A percentile compares a stretch with the other conserved stretches of the same genome.
phyloP scores from a whole-genome alignment of 2,888 invertebrate species.

The Netelia inedita region DNA sequence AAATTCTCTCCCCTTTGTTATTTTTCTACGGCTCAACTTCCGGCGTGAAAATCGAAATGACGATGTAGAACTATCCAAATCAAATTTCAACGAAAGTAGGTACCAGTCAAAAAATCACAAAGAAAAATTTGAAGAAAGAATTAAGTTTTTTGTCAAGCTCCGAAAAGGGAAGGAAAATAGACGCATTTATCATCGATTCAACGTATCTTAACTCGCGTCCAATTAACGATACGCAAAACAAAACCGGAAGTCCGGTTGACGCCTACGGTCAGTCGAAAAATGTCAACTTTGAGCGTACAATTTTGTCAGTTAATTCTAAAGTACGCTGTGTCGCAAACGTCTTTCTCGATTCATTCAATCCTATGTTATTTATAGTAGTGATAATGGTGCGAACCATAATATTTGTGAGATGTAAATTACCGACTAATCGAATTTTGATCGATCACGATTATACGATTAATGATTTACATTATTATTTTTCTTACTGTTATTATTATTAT shows the following conservation, averaged over 20 bases:
- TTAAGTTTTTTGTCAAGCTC: no score
- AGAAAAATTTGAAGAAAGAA: no score
- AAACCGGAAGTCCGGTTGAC: constrained; percentile 45
- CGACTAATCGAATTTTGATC: background rate
- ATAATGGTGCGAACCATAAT: constrained; percentile 32
- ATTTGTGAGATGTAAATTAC: constrained; percentile 31
- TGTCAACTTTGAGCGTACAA: background rate
- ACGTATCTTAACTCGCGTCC: constrained; percentile 12
- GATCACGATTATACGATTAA: background rate
- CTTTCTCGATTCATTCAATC: constrained; percentile 28
- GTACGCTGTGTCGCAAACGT: background rate
- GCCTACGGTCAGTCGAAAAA: constrained; percentile 20
- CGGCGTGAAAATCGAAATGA: no score
- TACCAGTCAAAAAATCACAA: no score
- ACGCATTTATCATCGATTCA: no score
- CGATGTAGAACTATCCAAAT: no score
- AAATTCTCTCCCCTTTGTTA: background rate
- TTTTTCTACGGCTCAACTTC: no score
- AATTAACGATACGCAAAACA: constrained; percentile 6
- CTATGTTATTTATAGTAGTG: background rate
- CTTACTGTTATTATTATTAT: background rate
- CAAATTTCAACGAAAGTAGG: no score
- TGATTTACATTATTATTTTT: background rate
- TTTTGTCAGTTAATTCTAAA: constrained; percentile 5
- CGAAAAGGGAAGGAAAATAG: no score